A percentile compares a stretch with the other conserved stretches of the same genome.
Conservation (phyloP, 2,113 vertebrate species). For the Spizaetus ornatus region DNA sequence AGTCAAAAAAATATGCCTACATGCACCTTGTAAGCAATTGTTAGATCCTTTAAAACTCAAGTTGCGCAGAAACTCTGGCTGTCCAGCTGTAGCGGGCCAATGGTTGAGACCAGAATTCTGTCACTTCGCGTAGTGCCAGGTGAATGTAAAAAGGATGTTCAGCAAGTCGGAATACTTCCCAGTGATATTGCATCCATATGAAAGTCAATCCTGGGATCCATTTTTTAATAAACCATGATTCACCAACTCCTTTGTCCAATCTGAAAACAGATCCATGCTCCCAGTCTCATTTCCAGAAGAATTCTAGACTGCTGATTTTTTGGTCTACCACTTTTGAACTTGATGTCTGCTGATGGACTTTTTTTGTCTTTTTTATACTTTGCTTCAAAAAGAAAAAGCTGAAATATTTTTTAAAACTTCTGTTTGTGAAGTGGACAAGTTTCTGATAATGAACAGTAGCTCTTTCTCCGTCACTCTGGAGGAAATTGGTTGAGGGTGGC, state of each 20-base stretch:
- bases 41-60: neutral
- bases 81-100: neutral
- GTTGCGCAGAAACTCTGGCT: neutral
- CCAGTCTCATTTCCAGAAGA: neutral
- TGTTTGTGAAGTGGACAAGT: neutral
- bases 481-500: neutral
- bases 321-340: neutral
- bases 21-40: neutral
- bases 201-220: neutral
- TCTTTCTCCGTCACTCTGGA: neutral
- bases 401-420: neutral
- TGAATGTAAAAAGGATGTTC: neutral
- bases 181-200: neutral
- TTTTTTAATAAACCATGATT: neutral
- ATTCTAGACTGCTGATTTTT: neutral
- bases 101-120: neutral
- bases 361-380: neutral
- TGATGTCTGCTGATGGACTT: neutral
- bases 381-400: neutral
- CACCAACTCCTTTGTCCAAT: neutral
- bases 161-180: neutral
- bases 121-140: neutral
- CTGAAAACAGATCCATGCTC: neutral
- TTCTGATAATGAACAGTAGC: neutral
- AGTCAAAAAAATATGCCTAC: neutral